Base-by-base conservation (phyloP, 2,888 invertebrate genomes). In the Sphaerophoria taeniata region DNA sequence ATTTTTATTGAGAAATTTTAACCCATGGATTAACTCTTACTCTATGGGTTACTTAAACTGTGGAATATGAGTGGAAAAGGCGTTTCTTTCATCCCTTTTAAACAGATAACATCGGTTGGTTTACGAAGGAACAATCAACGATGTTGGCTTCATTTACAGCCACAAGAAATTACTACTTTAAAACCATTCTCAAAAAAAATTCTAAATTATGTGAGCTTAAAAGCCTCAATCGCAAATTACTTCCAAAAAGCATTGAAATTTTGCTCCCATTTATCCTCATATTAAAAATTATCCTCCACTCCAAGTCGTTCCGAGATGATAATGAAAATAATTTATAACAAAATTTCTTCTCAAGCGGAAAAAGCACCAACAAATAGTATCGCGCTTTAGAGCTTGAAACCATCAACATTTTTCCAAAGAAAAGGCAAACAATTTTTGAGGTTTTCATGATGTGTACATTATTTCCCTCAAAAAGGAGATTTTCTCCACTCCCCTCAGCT, bases 191-290 rank as follows among this genome's bases (percentile, higher is more conserved):
- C 6, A 4, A 24, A n/a, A 16, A 7, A 36, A 67, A 16, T 47
- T 39, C 47, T 51, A 1, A 11, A 39, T 67, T 36, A 51, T 31
- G 6, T 49, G 34, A 33, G 49, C 34, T 34, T 36, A 34, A 49
- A 12, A 11, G 9, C 16, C 11, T 63, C 14, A 16, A 34, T 16
- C 11, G 34, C 34, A 16, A 65, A 49, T 36, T 36, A 11, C n/a
- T 49, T 67, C 34, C 51, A 6, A 7, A 53, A 60, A 34, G 24
- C 24, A 67, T 67, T 67, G 51, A 67, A 67, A 67, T 67, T 39
- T 39, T n/a, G 39, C n/a, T 9, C n/a, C 36, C 39, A 24, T 53
- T 67, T 67, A 24, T 24, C 24, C 24, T 24, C 24, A 24, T 4
- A 12, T 53, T 34, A 34, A 53, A 61, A 39, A 36, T 39, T 4